These are phyloP conservation scores for Pyralis farinalis DNA, from an alignment of 2,888 invertebrate species.

Conservation along the genomic window DNA sequence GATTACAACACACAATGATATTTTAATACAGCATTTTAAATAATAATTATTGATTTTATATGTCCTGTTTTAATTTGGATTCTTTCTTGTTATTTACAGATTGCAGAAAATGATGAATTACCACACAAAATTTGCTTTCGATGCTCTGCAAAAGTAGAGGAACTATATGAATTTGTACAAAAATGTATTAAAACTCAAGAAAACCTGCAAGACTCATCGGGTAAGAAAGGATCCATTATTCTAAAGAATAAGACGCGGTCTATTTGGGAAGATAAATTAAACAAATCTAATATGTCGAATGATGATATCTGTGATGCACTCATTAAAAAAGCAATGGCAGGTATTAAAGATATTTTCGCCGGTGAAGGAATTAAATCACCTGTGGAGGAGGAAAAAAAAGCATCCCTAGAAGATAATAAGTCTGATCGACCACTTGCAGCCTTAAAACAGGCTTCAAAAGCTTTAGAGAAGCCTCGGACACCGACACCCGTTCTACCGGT, in stretches of 20 bases:
- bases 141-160: conserved; percentile 74
- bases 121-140: conserved; percentile 77
- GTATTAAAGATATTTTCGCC: conserved; percentile 50
- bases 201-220: conserved; percentile 45
- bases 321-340: conserved; percentile 70
- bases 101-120: conserved; percentile 69
- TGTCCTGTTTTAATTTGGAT: neutral
- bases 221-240: conserved; percentile 37
- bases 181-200: conserved; percentile 69
- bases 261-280: conserved; percentile 65
- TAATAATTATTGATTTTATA: too few species aligned
- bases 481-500: conserved; percentile 16
- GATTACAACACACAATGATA: too few species aligned
- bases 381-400: conserved; percentile 23
- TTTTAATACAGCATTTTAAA: too few species aligned
- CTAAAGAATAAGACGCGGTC: conserved; percentile 51
- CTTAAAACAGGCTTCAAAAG: conserved; percentile 23
- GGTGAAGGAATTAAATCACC: conserved; percentile 13
- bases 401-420: neutral
- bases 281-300: conserved; percentile 65
- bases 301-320: conserved; percentile 72
- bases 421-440: neutral
- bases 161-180: conserved; percentile 68
- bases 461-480: conserved; percentile 13
- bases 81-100: conserved; percentile 43